Base-by-base conservation (phyloP, 2,888 invertebrate species). In the Nycteola revayana region DNA sequence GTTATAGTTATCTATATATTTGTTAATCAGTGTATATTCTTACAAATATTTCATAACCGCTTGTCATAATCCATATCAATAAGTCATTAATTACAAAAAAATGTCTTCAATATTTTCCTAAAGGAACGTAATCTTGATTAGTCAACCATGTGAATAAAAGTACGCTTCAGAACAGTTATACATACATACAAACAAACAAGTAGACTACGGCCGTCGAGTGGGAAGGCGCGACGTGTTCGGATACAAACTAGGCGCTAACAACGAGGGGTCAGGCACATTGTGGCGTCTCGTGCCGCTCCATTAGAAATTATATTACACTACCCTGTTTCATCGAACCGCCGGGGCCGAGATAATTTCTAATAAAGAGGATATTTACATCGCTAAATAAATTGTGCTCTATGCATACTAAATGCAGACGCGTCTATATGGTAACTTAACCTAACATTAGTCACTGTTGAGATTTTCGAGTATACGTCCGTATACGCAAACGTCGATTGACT, bases 351-450 rank as follows among this genome's bases (percentile, higher is more conserved):
- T 48, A 50, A 56, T 53, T 57, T 53, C 56, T 56, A 57, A 57
- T 46, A 49, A 49, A 56, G 49, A 33, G 47, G 42, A 36, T 45
- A 51, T 54, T 49, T 46, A 58, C 33, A 51, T 59, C 28, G 48
- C 49, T 59, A 49, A 55, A 42, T 42, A 56, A 58, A 52, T 58
- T 49, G 56, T 61, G 63, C 67, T 68, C 71, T 78, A 75, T 63
- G 63, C 71, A 66, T 66, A 72, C 74, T 82, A 85, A 86, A 85
- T 86, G 83, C 82, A 79, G 63, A 75, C 70, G 71, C 65, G 58
- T 68, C 66, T 78, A 76, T n/a, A n/a, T 71, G 74, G 74, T 80
- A 83, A 79, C 81, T 75, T 79, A 83, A 68, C 60, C 75, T 78
- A 81, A 56, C 39, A 46, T 45, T 59, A 57, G 51, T 67, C 64